phyloP scores from a whole-genome alignment of 2,113 vertebrate species.

The Pampusana beccarii region DNA sequence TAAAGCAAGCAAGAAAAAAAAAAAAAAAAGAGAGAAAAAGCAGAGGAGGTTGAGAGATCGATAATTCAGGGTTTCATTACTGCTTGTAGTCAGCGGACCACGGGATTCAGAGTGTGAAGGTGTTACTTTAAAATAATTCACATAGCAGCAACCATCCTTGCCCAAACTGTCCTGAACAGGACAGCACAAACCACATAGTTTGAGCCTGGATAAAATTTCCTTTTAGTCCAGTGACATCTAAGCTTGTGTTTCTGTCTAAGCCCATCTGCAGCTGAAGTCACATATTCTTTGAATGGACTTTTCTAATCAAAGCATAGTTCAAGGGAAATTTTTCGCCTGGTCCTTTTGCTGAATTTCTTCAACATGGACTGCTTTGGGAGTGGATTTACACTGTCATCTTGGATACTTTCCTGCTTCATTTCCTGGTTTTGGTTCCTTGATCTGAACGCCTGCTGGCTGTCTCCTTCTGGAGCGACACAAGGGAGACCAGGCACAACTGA shows the following conservation, averaged over 20 bases:
- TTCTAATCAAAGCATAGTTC: not conserved
- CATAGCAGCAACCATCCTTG: not conserved
- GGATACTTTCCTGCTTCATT: constrained; percentile 13
- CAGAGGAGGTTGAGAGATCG: not conserved
- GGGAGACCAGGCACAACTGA: not conserved
- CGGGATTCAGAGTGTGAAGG: not conserved
- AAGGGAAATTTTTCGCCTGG: not conserved
- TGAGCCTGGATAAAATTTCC: not conserved
- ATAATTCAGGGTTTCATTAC: not conserved
- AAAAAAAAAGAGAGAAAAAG: not conserved
- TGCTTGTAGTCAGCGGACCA: not conserved
- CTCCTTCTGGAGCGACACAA: not conserved
- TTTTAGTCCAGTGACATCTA: not conserved
- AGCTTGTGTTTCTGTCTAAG: not conserved
- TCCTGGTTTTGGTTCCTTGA: not conserved
- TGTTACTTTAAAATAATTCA: not conserved
- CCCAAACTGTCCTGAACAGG: not conserved
- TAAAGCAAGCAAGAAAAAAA: not conserved
- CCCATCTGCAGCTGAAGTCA: not conserved
- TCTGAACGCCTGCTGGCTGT: not conserved
- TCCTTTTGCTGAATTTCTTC: not conserved
- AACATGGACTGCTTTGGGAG: not conserved
- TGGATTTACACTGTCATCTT: not conserved
- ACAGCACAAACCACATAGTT: not conserved
- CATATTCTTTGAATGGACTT: not conserved